These are phyloP conservation scores for Euthynnus affinis DNA, from an alignment of 2,797 vertebrate genomes.

Conservation along the genomic window DNA sequence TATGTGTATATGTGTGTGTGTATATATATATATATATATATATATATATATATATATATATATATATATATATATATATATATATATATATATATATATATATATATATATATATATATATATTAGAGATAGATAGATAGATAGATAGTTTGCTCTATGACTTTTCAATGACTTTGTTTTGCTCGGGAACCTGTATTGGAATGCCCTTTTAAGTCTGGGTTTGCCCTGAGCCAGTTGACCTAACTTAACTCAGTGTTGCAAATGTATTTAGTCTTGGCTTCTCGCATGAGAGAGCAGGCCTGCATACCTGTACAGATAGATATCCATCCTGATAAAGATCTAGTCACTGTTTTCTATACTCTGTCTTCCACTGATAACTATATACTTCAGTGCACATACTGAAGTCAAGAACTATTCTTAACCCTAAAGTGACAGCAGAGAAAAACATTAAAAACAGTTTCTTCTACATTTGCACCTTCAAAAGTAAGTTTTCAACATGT, in stretches of 20 bases:
- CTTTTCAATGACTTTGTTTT: conserved; percentile 71
- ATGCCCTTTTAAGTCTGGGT: conserved; percentile 64
- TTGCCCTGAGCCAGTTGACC: conserved; percentile 54
- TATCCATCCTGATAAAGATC: conserved; percentile 49
- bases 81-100: too few species aligned
- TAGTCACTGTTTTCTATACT: not conserved
- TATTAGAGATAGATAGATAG: too few species aligned
- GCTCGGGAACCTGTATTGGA: conserved; percentile 12
- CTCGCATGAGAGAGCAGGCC: conserved; percentile 40
- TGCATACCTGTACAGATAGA: conserved; percentile 37
- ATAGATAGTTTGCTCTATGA: conserved; percentile 22
- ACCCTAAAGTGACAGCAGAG: not conserved
- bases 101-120: too few species aligned
- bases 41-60: too few species aligned
- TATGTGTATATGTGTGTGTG: too few species aligned
- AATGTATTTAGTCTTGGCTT: conserved; percentile 42
- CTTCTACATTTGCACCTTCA: conserved; percentile 5
- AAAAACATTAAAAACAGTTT: conserved; percentile 12
- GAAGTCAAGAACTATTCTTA: not conserved
- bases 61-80: too few species aligned
- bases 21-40: too few species aligned
- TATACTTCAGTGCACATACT: conserved; percentile 3
- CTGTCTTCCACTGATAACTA: not conserved
- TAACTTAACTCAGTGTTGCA: conserved; percentile 33
- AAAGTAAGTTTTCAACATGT: conserved; percentile 31